Evolutionary conservation across 2,888 invertebrate species (phyloP).

Genomic region (Melangyna quadrimaculata): DNA sequence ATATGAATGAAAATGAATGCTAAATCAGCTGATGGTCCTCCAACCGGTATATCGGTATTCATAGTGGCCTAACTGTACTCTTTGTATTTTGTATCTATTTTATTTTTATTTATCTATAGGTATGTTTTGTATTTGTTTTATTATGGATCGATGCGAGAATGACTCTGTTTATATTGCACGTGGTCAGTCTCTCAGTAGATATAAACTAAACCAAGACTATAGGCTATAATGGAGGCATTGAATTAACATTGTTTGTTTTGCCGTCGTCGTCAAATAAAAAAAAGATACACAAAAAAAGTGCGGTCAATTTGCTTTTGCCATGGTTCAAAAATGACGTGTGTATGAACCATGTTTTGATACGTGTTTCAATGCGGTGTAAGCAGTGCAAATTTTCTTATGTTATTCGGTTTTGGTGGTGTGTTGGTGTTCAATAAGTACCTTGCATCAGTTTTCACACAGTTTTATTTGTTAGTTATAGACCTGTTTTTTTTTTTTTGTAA

Average conservation of each 20-base stretch:
- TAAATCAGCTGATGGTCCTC: constrained; percentile 55
- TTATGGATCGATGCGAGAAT: background rate
- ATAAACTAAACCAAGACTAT: background rate
- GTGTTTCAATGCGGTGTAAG: constrained; percentile 48
- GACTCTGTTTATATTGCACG: constrained; percentile 52
- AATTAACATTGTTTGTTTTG: constrained; percentile 25
- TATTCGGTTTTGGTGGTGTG: background rate
- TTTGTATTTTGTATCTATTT: constrained; percentile 57
- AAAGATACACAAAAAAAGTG: constrained; percentile 10
- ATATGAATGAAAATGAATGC: constrained; percentile 64
- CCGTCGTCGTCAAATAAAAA: background rate
- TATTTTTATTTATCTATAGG: constrained; percentile 35
- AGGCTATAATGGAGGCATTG: constrained; percentile 3
- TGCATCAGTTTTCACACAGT: background rate
- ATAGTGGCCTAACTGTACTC: constrained; percentile 43
- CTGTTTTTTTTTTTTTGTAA: background rate
- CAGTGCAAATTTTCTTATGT: constrained; percentile 40
- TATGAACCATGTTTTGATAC: constrained; percentile 50
- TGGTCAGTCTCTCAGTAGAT: constrained; percentile 43
- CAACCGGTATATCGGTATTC: constrained; percentile 52
- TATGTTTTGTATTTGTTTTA: background rate
- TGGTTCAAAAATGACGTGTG: constrained; percentile 46
- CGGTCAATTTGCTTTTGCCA: constrained; percentile 56
- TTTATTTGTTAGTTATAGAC: background rate
- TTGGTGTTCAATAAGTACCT: background rate